Evolutionary conservation across 2,888 invertebrate genomes (phyloP).

Genomic region (Cenopis cana): DNA sequence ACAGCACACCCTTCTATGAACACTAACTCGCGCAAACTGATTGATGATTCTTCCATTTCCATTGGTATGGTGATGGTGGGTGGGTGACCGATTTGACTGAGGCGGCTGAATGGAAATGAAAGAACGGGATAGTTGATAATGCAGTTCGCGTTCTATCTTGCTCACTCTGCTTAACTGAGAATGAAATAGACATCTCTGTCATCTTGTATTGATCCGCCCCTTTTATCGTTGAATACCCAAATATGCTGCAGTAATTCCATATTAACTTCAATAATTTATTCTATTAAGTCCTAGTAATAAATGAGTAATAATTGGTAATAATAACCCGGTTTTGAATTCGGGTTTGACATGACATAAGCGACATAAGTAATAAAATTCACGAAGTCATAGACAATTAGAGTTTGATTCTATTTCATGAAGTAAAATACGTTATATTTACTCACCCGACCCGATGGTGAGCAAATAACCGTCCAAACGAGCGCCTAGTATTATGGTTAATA

Average conservation of each 20-base stretch:
- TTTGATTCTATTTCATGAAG: background rate
- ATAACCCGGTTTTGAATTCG: background rate
- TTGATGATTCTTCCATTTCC: constrained; percentile 29
- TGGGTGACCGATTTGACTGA: background rate
- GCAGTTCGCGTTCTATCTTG: constrained; percentile 8
- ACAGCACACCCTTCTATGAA: constrained; percentile 58
- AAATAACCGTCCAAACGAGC: too few relatives aligned
- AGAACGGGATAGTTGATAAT: constrained; percentile 44
- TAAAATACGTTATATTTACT: too few relatives aligned
- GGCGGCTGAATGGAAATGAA: constrained; percentile 5
- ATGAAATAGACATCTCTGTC: constrained; percentile 60
- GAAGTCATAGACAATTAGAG: constrained; percentile 3
- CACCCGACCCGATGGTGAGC: too few relatives aligned
- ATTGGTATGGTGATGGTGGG: background rate
- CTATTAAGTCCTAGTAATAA: too few relatives aligned
- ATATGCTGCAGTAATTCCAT: background rate
- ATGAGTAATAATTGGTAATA: too few relatives aligned
- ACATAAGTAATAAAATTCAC: background rate
- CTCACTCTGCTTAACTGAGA: constrained; percentile 47
- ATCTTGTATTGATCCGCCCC: constrained; percentile 68
- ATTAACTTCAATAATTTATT: background rate
- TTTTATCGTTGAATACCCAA: constrained; percentile 46
- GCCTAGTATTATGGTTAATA: background rate
- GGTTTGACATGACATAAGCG: background rate
- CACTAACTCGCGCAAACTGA: constrained; percentile 68